Percentiles rank a stretch among this genome's conserved stretches.
Conservation (phyloP, 2,888 invertebrate genomes). For the Apoda limacodes region DNA sequence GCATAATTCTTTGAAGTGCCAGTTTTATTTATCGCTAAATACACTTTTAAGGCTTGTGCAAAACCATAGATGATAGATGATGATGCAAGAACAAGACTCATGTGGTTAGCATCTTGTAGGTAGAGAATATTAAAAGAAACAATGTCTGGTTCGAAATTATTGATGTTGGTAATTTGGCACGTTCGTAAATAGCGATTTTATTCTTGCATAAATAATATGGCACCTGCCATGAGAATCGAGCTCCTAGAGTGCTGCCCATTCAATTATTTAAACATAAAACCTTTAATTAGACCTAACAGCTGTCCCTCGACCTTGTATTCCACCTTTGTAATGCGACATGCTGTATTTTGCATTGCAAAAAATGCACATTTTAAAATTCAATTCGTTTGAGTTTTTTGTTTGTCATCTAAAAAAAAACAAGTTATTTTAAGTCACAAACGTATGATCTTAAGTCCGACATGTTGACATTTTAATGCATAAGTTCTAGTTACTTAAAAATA, state of each 20-base stretch:
- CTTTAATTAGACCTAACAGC: slow-evolving; percentile 62
- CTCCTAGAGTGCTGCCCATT: slow-evolving; percentile 37
- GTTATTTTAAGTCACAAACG: no score
- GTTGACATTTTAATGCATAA: slow-evolving; percentile 34
- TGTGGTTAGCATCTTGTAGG: no score
- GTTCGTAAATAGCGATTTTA: slow-evolving; percentile 61
- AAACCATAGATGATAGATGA: no score
- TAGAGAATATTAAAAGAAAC: slow-evolving; percentile 30
- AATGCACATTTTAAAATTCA: slow-evolving; percentile 47
- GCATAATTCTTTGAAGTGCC: no score
- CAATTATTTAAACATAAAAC: slow-evolving; percentile 68
- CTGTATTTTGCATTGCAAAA: slow-evolving; percentile 59
- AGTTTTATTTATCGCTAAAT: no score
- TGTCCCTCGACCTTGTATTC: slow-evolving; percentile 53
- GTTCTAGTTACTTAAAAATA: slow-evolving; percentile 19
- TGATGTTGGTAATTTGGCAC: slow-evolving; percentile 53
- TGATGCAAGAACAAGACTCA: no score
- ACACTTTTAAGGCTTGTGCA: no score
- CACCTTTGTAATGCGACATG: slow-evolving; percentile 59
- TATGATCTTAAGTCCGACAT: no score
- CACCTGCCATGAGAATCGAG: slow-evolving; percentile 41
- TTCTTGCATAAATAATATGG: slow-evolving; percentile 46
- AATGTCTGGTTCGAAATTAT: slow-evolving; percentile 29
- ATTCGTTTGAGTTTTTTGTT: slow-evolving; percentile 24
- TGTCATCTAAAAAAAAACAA: slow-evolving; percentile 3